Evolutionary conservation across 2,888 invertebrate species (phyloP).

Genomic region (Pyralis farinalis): DNA sequence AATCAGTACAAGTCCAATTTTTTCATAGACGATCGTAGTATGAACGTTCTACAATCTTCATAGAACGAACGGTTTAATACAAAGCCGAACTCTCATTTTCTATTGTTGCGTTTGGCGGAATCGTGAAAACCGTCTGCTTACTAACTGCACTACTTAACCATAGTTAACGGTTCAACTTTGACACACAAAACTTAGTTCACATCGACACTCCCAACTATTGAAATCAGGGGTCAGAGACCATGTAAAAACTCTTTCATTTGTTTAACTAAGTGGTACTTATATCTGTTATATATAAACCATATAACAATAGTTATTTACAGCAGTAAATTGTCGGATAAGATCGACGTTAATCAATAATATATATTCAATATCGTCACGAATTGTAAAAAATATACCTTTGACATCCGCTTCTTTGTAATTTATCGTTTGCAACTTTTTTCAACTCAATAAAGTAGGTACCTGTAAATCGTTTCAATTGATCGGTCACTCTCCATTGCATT

Average conservation of each 20-base stretch:
- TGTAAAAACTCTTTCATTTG: conserved; percentile 14
- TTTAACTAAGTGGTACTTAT: not conserved
- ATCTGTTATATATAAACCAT: no score
- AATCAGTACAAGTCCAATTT: no score
- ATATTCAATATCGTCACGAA: no score
- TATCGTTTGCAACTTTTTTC: no score
- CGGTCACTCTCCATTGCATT: no score
- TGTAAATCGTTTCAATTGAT: no score
- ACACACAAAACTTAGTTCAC: conserved; percentile 50
- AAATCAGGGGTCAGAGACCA: conserved; percentile 18
- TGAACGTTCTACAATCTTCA: conserved; percentile 6
- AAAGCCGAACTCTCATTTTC: conserved; percentile 35
- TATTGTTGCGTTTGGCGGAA: conserved; percentile 49
- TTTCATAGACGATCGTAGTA: not conserved
- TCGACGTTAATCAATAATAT: no score
- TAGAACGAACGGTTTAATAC: conserved; percentile 33
- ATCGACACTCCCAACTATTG: conserved; percentile 22
- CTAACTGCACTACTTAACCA: conserved; percentile 57
- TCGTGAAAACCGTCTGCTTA: conserved; percentile 48
- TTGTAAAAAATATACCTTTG: no score
- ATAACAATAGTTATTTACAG: no score
- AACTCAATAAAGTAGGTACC: no score
- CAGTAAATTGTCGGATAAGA: no score
- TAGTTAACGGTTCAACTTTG: conserved; percentile 71
- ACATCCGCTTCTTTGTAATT: no score